A percentile compares a stretch with the other conserved stretches of the same genome.
phyloP scores from a whole-genome alignment of 2,113 vertebrate genomes.

The Lasiurus borealis region DNA sequence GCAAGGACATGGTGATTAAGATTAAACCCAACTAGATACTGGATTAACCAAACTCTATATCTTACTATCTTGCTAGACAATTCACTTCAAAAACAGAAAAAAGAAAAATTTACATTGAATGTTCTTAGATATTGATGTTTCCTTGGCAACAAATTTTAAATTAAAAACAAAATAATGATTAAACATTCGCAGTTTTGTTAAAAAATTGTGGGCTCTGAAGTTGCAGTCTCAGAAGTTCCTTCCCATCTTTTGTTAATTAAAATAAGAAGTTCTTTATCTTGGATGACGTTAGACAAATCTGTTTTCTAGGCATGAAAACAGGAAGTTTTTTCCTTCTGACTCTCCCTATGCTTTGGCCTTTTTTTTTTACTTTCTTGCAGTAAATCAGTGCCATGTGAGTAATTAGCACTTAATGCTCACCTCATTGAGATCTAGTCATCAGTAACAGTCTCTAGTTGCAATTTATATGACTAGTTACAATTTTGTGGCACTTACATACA shows the following conservation, averaged over 20 bases:
- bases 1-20: neutral
- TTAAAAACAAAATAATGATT: constrained; percentile 38
- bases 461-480: neutral
- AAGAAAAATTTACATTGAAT: constrained; percentile 42
- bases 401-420: neutral
- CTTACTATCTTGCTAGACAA: neutral
- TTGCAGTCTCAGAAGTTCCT: neutral
- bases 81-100: constrained; percentile 19
- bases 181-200: constrained; percentile 14
- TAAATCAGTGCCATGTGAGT: neutral
- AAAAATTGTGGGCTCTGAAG: neutral
- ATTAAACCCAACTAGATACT: neutral
- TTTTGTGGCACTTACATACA: constrained; percentile 21
- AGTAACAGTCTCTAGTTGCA: neutral
- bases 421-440: neutral
- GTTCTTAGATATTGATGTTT: constrained; percentile 41
- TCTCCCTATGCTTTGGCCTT: neutral
- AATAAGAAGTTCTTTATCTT: constrained; percentile 8
- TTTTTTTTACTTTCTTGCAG: neutral
- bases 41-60: neutral
- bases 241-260: neutral
- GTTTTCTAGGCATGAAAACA: constrained; percentile 34
- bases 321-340: neutral
- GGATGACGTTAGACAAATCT: constrained; percentile 6
- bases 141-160: constrained; percentile 64